Percentiles rank a stretch among this genome's conserved stretches.
Evolutionary conservation across 1,140 invertebrate genomes (phyloP).

Genomic region (Meloidogyne hapla): DNA sequence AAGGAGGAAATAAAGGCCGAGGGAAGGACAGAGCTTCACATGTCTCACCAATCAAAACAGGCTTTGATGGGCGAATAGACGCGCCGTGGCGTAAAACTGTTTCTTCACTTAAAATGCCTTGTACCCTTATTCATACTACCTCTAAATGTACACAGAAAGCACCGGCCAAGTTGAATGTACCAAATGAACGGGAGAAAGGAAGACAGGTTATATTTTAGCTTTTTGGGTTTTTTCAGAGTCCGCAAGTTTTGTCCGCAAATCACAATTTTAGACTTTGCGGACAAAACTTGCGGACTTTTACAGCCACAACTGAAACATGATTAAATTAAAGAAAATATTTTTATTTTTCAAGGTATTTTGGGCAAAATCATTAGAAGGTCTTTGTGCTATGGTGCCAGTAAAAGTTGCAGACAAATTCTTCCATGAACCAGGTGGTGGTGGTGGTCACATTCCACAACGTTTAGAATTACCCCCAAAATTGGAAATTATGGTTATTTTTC

Average conservation of each 20-base stretch:
- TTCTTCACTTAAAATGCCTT: not conserved
- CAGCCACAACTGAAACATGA: too few relatives aligned
- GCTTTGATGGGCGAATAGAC: conserved; percentile 69
- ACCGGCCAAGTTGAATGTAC: conserved; percentile 22
- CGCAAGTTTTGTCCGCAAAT: not conserved
- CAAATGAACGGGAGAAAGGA: not conserved
- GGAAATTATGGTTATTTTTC: conserved; percentile 49
- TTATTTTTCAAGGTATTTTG: conserved; percentile 77
- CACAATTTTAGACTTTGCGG: not conserved
- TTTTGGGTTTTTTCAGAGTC: not conserved
- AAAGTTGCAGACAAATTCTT: conserved; percentile 68
- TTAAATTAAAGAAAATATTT: not conserved
- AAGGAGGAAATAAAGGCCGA: conserved; percentile 24
- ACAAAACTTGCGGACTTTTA: not conserved
- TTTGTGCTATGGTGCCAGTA: conserved; percentile 71
- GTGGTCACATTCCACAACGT: conserved; percentile 79
- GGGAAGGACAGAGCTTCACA: conserved; percentile 17
- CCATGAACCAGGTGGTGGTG: conserved; percentile 71
- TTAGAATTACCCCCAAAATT: conserved; percentile 79
- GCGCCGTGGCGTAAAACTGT: conserved; percentile 89
- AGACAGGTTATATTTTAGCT: not conserved
- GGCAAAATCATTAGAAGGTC: conserved; percentile 89
- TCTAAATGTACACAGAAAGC: conserved; percentile 68
- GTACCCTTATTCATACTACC: conserved; percentile 76
- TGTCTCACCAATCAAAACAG: conserved; percentile 35